Evolutionary conservation across 2,888 invertebrate genomes (phyloP).

Genomic region (Plebejus melissa): DNA sequence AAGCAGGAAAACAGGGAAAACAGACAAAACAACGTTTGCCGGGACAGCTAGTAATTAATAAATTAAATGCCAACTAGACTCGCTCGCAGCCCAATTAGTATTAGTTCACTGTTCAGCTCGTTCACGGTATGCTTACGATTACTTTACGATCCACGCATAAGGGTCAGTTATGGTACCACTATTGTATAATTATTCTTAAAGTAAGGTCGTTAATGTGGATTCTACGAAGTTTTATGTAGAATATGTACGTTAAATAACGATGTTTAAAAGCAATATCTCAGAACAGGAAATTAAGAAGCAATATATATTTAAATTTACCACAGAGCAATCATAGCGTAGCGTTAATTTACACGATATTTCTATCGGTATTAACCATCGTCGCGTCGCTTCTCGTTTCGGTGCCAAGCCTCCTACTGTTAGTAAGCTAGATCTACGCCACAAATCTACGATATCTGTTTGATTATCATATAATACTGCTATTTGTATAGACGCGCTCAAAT

Average conservation of each 20-base stretch:
- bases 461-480: not conserved
- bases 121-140: not conserved
- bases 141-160: not conserved
- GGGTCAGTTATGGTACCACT: conserved; percentile 3
- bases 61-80: not conserved
- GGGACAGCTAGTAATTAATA: not conserved
- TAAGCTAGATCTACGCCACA: not conserved
- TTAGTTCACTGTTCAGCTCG: not conserved
- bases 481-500: not conserved
- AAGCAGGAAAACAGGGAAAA: too few species aligned
- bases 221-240: too few species aligned
- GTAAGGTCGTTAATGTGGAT: not conserved
- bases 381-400: not conserved
- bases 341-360: not conserved
- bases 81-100: not conserved
- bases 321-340: too few species aligned
- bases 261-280: too few species aligned
- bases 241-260: too few species aligned
- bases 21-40: too few species aligned
- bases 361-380: not conserved
- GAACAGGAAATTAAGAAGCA: too few species aligned
- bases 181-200: not conserved
- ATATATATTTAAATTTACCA: too few species aligned
- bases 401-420: not conserved
- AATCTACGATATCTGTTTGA: not conserved